These are phyloP conservation scores for Mastomys natalensis DNA, from an alignment of 2,113 vertebrate genomes.

Conservation along the genomic window DNA sequence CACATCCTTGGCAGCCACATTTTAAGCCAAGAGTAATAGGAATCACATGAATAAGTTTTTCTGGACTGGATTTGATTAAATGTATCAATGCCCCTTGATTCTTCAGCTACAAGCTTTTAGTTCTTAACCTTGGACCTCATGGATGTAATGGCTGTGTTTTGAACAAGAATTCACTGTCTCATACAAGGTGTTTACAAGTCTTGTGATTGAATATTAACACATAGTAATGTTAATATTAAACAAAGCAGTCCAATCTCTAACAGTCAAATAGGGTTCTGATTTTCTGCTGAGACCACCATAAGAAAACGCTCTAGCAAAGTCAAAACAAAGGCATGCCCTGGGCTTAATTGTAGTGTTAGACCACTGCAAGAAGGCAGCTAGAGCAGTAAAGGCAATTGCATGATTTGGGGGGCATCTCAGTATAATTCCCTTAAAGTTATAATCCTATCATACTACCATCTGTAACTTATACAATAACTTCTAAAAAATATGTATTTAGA, in stretches of 20 bases:
- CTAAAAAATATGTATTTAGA: background rate
- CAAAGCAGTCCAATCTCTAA: background rate
- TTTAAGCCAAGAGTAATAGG: background rate
- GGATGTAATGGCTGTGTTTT: constrained; percentile 1
- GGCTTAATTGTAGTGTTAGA: background rate
- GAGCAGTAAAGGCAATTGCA: background rate
- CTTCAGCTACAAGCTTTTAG: background rate
- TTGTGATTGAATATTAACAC: constrained; percentile 66
- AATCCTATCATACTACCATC: background rate
- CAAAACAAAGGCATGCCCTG: background rate
- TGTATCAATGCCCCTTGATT: background rate
- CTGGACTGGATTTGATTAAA: constrained; percentile 5
- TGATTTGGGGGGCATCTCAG: too few species aligned
- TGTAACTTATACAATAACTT: background rate
- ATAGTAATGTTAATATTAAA: constrained; percentile 66
- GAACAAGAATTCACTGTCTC: constrained; percentile 29
- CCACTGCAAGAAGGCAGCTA: background rate
- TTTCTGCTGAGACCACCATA: constrained; percentile 52
- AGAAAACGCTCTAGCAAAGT: constrained; percentile 9
- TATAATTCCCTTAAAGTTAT: background rate
- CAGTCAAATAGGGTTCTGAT: constrained; percentile 19
- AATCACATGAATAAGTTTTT: background rate
- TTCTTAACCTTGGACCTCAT: constrained; percentile 54
- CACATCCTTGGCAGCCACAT: background rate
- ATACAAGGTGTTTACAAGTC: constrained; percentile 60